These are phyloP conservation scores for Xylota sylvarum DNA, from an alignment of 2,888 invertebrate genomes.

Conservation along the genomic window DNA sequence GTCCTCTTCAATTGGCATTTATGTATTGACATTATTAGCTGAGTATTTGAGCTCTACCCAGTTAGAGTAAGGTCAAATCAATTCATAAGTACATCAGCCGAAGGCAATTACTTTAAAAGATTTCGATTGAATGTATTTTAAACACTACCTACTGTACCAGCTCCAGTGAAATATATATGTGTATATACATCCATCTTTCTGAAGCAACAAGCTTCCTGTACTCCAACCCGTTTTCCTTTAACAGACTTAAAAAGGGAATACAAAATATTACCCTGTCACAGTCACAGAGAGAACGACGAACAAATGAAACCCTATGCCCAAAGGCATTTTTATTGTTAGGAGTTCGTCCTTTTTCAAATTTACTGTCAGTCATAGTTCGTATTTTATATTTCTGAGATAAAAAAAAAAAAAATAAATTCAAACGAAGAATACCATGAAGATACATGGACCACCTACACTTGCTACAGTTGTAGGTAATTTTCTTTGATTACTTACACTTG, in stretches of 20 bases:
- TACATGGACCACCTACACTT: not conserved
- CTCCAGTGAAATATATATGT: not conserved
- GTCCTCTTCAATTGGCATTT: too few relatives aligned
- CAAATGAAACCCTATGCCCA: not conserved
- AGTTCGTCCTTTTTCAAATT: not conserved
- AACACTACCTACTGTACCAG: not conserved
- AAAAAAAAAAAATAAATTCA: not conserved
- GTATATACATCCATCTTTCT: not conserved
- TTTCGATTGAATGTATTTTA: not conserved
- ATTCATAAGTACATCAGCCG: not conserved
- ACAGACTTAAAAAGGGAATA: not conserved
- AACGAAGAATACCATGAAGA: not conserved
- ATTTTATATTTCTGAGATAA: constrained; percentile 3
- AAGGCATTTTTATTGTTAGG: not conserved
- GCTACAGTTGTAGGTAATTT: not conserved
- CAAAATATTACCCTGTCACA: not conserved
- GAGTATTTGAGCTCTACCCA: too few relatives aligned
- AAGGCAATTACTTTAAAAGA: not conserved
- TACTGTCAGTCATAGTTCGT: not conserved
- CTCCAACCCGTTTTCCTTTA: not conserved
- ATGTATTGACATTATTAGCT: too few relatives aligned
- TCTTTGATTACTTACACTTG: not conserved
- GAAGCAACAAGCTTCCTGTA: not conserved
- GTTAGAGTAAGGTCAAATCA: too few relatives aligned
- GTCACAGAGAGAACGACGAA: not conserved